A percentile compares a stretch with the other conserved stretches of the same genome.
Conservation (phyloP, 2,797 vertebrate genomes). For the Thamnophis elegans region DNA sequence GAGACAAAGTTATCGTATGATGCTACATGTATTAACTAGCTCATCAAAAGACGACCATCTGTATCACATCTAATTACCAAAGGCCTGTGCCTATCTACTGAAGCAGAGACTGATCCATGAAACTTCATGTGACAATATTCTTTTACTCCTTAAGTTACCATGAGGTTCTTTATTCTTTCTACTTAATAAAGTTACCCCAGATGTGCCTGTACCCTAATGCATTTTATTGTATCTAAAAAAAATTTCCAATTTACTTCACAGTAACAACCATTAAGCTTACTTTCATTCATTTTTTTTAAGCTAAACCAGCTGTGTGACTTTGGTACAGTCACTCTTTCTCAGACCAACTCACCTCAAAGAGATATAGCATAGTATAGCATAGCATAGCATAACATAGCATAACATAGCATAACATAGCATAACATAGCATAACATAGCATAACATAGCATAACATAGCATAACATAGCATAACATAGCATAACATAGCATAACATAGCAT, state of each 20-base stretch:
- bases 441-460: too few species aligned
- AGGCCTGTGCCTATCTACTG: not conserved
- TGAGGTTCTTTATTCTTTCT: not conserved
- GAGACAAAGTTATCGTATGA: not conserved
- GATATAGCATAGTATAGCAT: too few species aligned
- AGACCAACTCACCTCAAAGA: too few species aligned
- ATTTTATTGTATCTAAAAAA: not conserved
- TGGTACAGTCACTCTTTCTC: not conserved
- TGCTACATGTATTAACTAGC: not conserved
- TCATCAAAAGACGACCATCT: not conserved
- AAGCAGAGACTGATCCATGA: not conserved
- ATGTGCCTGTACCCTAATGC: not conserved
- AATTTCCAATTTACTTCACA: not conserved
- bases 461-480: too few species aligned
- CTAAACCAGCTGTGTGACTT: not conserved
- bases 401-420: too few species aligned
- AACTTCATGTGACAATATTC: not conserved
- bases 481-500: too few species aligned
- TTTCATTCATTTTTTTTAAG: not conserved
- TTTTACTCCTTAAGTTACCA: not conserved
- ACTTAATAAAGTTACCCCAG: not conserved
- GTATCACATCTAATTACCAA: not conserved
- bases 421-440: too few species aligned
- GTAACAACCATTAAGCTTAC: not conserved
- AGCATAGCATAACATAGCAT: too few species aligned